phyloP scores from a whole-genome alignment of 2,113 vertebrate genomes.

The Poeciliopsis retropinna region DNA sequence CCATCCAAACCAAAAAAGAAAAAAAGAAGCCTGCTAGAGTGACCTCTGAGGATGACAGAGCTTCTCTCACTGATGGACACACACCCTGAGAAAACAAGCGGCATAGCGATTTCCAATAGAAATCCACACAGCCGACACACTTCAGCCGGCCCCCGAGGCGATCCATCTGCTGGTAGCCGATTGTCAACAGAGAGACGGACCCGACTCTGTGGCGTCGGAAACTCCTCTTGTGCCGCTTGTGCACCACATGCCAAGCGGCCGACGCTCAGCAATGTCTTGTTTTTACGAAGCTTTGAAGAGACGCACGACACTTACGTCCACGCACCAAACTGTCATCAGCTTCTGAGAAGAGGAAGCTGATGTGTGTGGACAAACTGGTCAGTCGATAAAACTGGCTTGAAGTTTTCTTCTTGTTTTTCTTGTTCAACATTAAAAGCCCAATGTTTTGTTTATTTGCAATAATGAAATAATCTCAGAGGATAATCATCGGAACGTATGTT shows the following conservation, averaged over 20 bases:
- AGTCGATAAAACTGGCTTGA: slow-evolving; percentile 22
- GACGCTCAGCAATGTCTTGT: slow-evolving; percentile 25
- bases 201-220: slow-evolving; percentile 19
- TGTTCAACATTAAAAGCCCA: slow-evolving; percentile 7
- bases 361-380: slow-evolving; percentile 16
- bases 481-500: slow-evolving; percentile 1
- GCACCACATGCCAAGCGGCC: slow-evolving; percentile 22
- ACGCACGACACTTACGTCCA: slow-evolving; percentile 18
- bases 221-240: slow-evolving; percentile 20
- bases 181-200: slow-evolving; percentile 54
- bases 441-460: background rate
- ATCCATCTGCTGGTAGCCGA: slow-evolving; percentile 54
- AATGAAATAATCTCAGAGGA: slow-evolving; percentile 8
- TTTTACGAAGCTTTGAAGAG: slow-evolving; percentile 22
- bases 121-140: slow-evolving; percentile 62
- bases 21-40: slow-evolving; percentile 7
- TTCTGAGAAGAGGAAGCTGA: slow-evolving; percentile 15
- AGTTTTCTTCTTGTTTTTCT: slow-evolving; percentile 17
- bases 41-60: slow-evolving; percentile 37
- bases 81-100: slow-evolving; percentile 64
- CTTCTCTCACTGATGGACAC: slow-evolving; percentile 57
- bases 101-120: slow-evolving; percentile 75
- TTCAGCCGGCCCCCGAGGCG: slow-evolving; percentile 54
- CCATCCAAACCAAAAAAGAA: slow-evolving; percentile 10
- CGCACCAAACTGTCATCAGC: slow-evolving; percentile 3